These are phyloP conservation scores for Vireo altiloquus DNA, from an alignment of 2,113 vertebrate species.

Conservation along the genomic window DNA sequence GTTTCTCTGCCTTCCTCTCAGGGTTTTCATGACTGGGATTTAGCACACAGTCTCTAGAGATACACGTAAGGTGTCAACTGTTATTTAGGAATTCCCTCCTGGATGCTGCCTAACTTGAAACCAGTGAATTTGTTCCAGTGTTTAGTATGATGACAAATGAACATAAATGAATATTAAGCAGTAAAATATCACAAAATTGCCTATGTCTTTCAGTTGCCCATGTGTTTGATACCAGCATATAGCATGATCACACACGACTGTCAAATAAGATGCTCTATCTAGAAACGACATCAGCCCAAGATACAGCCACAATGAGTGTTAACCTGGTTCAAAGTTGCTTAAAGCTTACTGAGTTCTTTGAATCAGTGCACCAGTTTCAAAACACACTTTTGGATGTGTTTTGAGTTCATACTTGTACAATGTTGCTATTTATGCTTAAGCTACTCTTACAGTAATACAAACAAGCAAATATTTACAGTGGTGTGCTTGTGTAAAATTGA, in stretches of 20 bases:
- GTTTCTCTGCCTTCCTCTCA: not conserved
- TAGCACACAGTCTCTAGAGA: not conserved
- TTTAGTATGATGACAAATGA: slow-evolving; percentile 21
- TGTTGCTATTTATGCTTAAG: slow-evolving; percentile 51
- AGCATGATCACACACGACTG: not conserved
- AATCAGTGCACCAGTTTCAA: slow-evolving; percentile 60
- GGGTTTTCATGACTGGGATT: not conserved
- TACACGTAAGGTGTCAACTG: not conserved
- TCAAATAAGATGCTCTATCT: not conserved
- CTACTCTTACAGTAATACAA: slow-evolving; percentile 41
- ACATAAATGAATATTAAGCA: slow-evolving; percentile 4
- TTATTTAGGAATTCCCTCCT: slow-evolving; percentile 37
- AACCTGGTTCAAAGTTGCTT: slow-evolving; percentile 68
- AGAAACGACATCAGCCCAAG: slow-evolving; percentile 31
- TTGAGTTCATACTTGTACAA: not conserved
- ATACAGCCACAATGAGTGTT: slow-evolving; percentile 23
- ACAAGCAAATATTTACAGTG: slow-evolving; percentile 77
- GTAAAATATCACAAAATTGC: slow-evolving; percentile 23
- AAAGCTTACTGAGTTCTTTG: slow-evolving; percentile 69
- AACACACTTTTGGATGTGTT: not conserved
- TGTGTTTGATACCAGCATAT: not conserved
- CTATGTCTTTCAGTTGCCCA: not conserved
- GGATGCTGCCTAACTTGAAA: not conserved
- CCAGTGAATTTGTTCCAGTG: not conserved
- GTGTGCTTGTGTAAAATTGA: slow-evolving; percentile 44